phyloP scores from a whole-genome alignment of 2,888 invertebrate species.

The Euproctis similis region DNA sequence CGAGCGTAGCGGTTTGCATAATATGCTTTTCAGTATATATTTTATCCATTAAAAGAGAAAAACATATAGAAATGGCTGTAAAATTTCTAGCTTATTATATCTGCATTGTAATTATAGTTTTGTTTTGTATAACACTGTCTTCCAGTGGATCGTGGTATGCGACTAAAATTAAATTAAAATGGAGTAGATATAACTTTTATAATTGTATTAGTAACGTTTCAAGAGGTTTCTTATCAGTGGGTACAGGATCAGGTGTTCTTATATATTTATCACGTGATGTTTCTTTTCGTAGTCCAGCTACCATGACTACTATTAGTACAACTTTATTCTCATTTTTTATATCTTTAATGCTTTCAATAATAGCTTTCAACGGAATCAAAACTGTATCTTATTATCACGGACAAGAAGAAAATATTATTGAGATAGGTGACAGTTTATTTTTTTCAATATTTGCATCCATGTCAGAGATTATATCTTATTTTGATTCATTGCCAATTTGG shows the following conservation, averaged over 20 bases:
- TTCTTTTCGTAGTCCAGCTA: slow-evolving; percentile 58
- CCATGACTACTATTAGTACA: slow-evolving; percentile 51
- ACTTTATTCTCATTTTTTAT: slow-evolving; percentile 39
- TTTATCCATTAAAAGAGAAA: slow-evolving; percentile 45
- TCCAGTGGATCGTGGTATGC: slow-evolving; percentile 55
- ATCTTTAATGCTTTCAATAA: slow-evolving; percentile 36
- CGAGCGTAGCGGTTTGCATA: slow-evolving; percentile 26
- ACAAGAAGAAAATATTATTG: slow-evolving; percentile 52
- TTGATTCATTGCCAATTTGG: slow-evolving; percentile 45
- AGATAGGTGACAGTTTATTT: slow-evolving; percentile 38
- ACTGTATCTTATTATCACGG: slow-evolving; percentile 61
- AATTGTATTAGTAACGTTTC: slow-evolving; percentile 30
- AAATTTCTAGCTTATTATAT: slow-evolving; percentile 39
- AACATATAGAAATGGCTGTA: slow-evolving; percentile 33
- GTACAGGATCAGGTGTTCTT: slow-evolving; percentile 51
- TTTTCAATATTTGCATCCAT: slow-evolving; percentile 47
- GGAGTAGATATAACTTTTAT: slow-evolving; percentile 26
- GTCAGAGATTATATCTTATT: slow-evolving; percentile 53
- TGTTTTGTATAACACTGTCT: slow-evolving; percentile 49
- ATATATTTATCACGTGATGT: slow-evolving; percentile 44
- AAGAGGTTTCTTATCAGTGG: slow-evolving; percentile 41
- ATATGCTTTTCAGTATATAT: slow-evolving; percentile 38
- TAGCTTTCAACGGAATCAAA: slow-evolving; percentile 51
- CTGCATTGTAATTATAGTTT: slow-evolving; percentile 31
- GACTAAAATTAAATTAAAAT: slow-evolving; percentile 31